Percentiles rank a stretch among this genome's conserved stretches.
Evolutionary conservation across 1,140 invertebrate species (phyloP).

Genomic region (Bombus confusus): DNA sequence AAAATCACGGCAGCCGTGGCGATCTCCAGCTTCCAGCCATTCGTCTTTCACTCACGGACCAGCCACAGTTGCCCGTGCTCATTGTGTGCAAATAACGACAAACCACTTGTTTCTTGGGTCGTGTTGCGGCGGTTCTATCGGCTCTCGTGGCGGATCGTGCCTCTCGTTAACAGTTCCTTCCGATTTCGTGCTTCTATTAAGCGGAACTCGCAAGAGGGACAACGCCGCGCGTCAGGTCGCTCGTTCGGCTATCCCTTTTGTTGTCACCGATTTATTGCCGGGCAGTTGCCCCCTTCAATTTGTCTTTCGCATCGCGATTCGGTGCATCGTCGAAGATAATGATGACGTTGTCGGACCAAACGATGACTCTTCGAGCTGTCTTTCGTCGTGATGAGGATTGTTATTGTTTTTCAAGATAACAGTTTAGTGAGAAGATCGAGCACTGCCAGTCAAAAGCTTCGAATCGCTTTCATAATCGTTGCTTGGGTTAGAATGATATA

Average conservation of each 20-base stretch:
- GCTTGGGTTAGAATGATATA: too few species aligned
- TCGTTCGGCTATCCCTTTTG: neutral
- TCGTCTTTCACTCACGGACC: conserved; percentile 44
- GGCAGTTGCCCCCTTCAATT: neutral
- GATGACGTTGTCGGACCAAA: neutral
- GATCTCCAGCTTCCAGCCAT: conserved; percentile 15
- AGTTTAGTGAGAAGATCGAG: too few species aligned
- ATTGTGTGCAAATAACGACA: conserved; percentile 57
- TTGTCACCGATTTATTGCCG: conserved; percentile 18
- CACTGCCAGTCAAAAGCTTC: too few species aligned
- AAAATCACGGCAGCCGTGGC: conserved; percentile 26
- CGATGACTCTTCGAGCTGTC: neutral
- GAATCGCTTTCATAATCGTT: too few species aligned
- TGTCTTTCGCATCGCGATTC: neutral
- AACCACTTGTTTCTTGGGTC: conserved; percentile 45
- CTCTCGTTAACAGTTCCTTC: conserved; percentile 51
- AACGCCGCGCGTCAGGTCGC: neutral
- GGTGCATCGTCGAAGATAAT: neutral
- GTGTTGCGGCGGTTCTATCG: conserved; percentile 32
- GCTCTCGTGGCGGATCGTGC: conserved; percentile 28
- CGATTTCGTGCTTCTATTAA: conserved; percentile 33
- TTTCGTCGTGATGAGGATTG: neutral
- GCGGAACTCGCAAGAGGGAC: neutral
- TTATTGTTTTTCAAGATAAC: neutral
- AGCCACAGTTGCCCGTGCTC: neutral